Conservation (phyloP, 2,113 vertebrate genomes). For the Pachypanchax playfairii region DNA sequence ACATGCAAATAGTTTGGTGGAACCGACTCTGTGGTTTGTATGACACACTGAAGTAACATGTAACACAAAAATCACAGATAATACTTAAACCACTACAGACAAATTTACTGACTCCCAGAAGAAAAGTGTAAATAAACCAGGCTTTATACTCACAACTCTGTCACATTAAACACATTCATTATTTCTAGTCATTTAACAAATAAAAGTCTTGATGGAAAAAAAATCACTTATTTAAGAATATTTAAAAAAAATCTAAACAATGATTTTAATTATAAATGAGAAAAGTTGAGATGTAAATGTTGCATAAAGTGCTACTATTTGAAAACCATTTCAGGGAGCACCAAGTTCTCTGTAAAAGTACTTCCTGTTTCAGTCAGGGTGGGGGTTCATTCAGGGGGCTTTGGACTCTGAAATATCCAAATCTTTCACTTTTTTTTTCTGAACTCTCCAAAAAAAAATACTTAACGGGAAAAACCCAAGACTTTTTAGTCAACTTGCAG, state of each 20-base stretch:
- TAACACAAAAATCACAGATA: neutral
- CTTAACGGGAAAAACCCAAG: no score
- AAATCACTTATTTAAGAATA: no score
- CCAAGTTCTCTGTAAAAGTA: slow-evolving; percentile 52
- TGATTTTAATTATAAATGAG: no score
- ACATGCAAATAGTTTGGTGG: neutral
- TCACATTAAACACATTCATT: slow-evolving; percentile 25
- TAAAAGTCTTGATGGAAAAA: slow-evolving; percentile 23
- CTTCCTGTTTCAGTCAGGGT: slow-evolving; percentile 49
- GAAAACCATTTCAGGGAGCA: slow-evolving; percentile 23
- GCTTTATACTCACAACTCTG: slow-evolving; percentile 4
- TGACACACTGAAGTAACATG: neutral
- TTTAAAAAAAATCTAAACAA: no score
- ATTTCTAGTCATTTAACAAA: slow-evolving; percentile 15
- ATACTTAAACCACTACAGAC: slow-evolving; percentile 8
- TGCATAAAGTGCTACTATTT: no score
- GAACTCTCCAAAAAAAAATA: slow-evolving; percentile 6
- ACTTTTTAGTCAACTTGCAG: slow-evolving; percentile 16
- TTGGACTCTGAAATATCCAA: slow-evolving; percentile 14
- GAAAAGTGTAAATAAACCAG: slow-evolving; percentile 2
- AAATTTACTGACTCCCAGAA: slow-evolving; percentile 1
- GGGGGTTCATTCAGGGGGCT: slow-evolving; percentile 42
- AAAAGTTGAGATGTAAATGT: no score
- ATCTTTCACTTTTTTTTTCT: slow-evolving; percentile 6
- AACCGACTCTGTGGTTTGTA: neutral